Evolutionary conservation across 2,113 vertebrate species (phyloP).

Genomic region (Elachura formosa): DNA sequence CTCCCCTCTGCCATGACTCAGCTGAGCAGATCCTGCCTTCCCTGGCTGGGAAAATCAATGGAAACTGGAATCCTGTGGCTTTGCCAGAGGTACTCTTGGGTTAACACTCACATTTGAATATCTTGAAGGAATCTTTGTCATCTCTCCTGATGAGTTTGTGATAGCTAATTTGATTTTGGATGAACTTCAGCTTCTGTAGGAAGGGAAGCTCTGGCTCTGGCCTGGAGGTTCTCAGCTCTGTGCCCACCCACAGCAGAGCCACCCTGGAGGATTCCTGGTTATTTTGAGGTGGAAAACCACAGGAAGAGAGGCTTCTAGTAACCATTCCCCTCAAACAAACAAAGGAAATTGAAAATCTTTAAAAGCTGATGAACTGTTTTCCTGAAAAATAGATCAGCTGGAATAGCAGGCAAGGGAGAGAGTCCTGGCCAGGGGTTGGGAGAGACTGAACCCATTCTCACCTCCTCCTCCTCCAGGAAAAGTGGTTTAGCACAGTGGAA

Average conservation of each 20-base stretch:
- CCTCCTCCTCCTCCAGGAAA: not conserved
- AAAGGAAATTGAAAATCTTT: not conserved
- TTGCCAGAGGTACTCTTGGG: conserved; percentile 5
- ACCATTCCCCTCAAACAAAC: not conserved
- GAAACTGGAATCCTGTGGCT: not conserved
- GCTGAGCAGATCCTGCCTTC: not conserved
- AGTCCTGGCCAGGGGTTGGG: not conserved
- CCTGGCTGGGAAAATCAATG: not conserved
- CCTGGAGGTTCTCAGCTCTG: not conserved
- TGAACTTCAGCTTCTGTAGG: not conserved
- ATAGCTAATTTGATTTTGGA: not conserved
- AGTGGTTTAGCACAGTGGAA: not conserved
- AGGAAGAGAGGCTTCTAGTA: not conserved
- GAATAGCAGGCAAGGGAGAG: not conserved
- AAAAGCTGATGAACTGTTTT: not conserved
- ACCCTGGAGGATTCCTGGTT: not conserved
- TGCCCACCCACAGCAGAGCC: not conserved
- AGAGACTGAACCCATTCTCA: not conserved
- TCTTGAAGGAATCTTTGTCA: not conserved
- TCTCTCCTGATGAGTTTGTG: not conserved
- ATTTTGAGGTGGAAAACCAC: not conserved
- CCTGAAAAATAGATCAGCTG: not conserved
- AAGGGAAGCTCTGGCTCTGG: not conserved
- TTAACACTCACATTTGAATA: not conserved
- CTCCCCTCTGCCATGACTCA: not conserved